Conservation (phyloP, 2,888 invertebrate genomes). For the Drosophila cognata region DNA sequence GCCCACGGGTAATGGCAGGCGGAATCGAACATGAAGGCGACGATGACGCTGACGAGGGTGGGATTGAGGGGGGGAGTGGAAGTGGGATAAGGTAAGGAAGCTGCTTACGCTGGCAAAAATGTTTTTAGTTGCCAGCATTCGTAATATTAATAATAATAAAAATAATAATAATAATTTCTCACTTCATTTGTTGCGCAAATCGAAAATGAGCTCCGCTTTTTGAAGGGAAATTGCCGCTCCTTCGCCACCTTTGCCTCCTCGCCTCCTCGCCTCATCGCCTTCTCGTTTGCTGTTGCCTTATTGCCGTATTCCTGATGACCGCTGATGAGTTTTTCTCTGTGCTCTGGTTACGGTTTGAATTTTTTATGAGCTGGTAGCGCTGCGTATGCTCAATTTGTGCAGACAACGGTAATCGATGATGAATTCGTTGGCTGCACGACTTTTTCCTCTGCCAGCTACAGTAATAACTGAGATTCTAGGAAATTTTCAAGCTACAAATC, state of each 20-base stretch:
- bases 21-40: neutral
- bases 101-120: constrained; percentile 56
- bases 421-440: constrained; percentile 10
- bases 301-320: constrained; percentile 19
- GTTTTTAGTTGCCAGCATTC: constrained; percentile 45
- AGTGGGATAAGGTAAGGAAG: neutral
- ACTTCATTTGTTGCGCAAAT: constrained; percentile 80
- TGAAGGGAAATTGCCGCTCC: neutral
- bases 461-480: constrained; percentile 13
- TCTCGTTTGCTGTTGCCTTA: constrained; percentile 5
- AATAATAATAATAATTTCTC: constrained; percentile 75
- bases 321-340: constrained; percentile 32
- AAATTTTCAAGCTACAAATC: constrained; percentile 51
- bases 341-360: constrained; percentile 27
- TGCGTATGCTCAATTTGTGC: constrained; percentile 65
- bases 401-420: constrained; percentile 25
- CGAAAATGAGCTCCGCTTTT: constrained; percentile 58
- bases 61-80: neutral
- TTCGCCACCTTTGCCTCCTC: too few species aligned
- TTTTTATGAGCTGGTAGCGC: constrained; percentile 59
- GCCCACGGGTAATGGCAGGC: constrained; percentile 48
- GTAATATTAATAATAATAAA: constrained; percentile 59
- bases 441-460: neutral
- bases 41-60: neutral
- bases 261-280: too few species aligned